These are phyloP conservation scores for Pseudochromis fuscus DNA, from an alignment of 2,797 vertebrate species.

Conservation along the genomic window DNA sequence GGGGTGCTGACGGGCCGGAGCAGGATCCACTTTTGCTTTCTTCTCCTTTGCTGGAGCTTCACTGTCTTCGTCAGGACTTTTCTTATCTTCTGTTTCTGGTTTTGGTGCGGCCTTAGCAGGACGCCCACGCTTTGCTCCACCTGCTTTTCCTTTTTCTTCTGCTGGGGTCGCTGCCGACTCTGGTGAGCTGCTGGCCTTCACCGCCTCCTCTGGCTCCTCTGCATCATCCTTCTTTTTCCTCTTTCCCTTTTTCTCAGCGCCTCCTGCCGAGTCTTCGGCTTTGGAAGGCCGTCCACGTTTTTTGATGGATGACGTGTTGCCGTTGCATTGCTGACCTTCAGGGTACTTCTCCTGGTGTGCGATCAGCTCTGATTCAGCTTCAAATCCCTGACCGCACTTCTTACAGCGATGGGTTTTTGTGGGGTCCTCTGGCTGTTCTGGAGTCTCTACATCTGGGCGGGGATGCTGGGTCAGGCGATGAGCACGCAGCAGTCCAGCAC, in stretches of 20 bases:
- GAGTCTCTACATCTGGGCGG: slow-evolving; percentile 74
- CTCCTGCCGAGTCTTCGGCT: slow-evolving; percentile 57
- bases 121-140: slow-evolving; percentile 74
- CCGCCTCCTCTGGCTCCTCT: slow-evolving; percentile 62
- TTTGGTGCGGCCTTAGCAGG: slow-evolving; percentile 74
- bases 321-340: slow-evolving; percentile 85
- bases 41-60: slow-evolving; percentile 69
- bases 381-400: slow-evolving; percentile 84
- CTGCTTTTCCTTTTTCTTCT: slow-evolving; percentile 78
- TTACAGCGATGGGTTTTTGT: slow-evolving; percentile 84
- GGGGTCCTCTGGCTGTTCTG: slow-evolving; percentile 75
- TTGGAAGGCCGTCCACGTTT: slow-evolving; percentile 83
- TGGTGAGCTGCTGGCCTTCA: slow-evolving; percentile 50
- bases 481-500: slow-evolving; percentile 84
- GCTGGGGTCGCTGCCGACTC: slow-evolving; percentile 37
- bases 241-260: slow-evolving; percentile 83
- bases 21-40: slow-evolving; percentile 69
- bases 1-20: slow-evolving; percentile 65
- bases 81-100: slow-evolving; percentile 67
- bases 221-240: slow-evolving; percentile 80
- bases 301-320: slow-evolving; percentile 73
- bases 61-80: slow-evolving; percentile 57
- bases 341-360: slow-evolving; percentile 86
- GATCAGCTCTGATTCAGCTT: slow-evolving; percentile 81
- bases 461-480: slow-evolving; percentile 86